Base-by-base conservation (phyloP, 1,140 invertebrate genomes). In the Pantala flavescens region DNA sequence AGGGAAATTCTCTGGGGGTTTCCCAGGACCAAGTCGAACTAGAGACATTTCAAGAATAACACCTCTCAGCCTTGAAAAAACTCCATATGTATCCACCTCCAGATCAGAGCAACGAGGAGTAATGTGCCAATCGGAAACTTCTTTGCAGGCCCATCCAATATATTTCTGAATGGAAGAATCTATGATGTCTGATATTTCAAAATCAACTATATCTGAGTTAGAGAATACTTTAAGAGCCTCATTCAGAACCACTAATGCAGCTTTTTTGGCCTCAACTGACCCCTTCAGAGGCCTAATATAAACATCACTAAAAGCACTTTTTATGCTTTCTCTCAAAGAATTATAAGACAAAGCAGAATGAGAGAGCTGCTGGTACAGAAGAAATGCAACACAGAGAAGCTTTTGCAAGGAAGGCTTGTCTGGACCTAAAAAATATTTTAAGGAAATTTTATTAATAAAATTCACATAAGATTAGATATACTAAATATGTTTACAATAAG, bases 61-160 rank as follows among this genome's bases (percentile, higher is more conserved):
- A 63, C 49, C 49, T 21, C 49, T 63, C 49, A 7, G 49, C 49
- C 49, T 19, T 1, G 49, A 16, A 14, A 63, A 16, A 19, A 12
- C 12, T 14, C 49, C 49, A 63, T 7, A 63, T 7, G 49, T 63
- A 21, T 63, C n/a, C 49, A 63, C 12, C n/a, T 63, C 49, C 14
- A 63, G 49, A 63, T 63, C 49, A 63, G 49, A 63, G 49, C n/a
- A 63, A 63, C n/a, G 49, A 3, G n/a, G 49, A 63, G 49, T 63
- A 5, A 63, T 21, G n/a, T 63, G 49, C 49, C 49, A 63, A 16
- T 63, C 49, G 3, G 49, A 21, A 3, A 63, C 49, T 21, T 63
- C 49, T 19, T 21, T 63, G 49, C 49, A 63, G 5, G 49, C 49
- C n/a, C n/a, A 1, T 21, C n/a, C 49, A 63, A 16, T 16, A 12